phyloP scores from a whole-genome alignment of 2,888 invertebrate genomes.

The Apotomis betuletana region DNA sequence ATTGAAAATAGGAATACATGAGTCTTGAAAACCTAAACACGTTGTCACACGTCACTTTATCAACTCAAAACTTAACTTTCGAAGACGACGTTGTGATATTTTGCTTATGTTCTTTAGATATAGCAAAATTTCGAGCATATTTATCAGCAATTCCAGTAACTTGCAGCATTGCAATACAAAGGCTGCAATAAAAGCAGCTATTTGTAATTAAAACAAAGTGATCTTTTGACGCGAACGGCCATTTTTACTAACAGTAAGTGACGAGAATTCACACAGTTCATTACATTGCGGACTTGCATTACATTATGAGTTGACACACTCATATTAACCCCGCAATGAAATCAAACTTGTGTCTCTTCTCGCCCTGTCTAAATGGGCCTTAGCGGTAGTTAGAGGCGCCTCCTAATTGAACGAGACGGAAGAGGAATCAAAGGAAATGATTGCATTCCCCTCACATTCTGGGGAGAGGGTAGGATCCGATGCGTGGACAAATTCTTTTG shows the following conservation, averaged over 20 bases:
- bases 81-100: neutral
- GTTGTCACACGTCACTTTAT: too few species aligned
- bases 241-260: conserved; percentile 60
- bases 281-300: too few species aligned
- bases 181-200: conserved; percentile 44
- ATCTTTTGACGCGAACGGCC: conserved; percentile 51
- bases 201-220: conserved; percentile 54
- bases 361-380: too few species aligned
- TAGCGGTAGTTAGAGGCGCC: conserved; percentile 69
- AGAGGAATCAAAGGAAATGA: conserved; percentile 81
- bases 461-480: conserved; percentile 75
- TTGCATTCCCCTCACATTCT: conserved; percentile 76
- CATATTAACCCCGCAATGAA: too few species aligned
- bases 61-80: neutral
- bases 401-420: conserved; percentile 82
- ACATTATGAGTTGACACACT: too few species aligned
- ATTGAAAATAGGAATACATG: too few species aligned
- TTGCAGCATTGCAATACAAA: conserved; percentile 38
- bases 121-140: neutral
- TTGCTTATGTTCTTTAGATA: neutral
- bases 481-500: conserved; percentile 79
- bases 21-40: too few species aligned
- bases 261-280: too few species aligned
- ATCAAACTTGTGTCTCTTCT: too few species aligned
- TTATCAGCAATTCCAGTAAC: conserved; percentile 23